Evolutionary conservation across 2,888 invertebrate species (phyloP), one percentile per base, ranked within the genome.

Genomic region (Yponomeuta plumbellus): DNA sequence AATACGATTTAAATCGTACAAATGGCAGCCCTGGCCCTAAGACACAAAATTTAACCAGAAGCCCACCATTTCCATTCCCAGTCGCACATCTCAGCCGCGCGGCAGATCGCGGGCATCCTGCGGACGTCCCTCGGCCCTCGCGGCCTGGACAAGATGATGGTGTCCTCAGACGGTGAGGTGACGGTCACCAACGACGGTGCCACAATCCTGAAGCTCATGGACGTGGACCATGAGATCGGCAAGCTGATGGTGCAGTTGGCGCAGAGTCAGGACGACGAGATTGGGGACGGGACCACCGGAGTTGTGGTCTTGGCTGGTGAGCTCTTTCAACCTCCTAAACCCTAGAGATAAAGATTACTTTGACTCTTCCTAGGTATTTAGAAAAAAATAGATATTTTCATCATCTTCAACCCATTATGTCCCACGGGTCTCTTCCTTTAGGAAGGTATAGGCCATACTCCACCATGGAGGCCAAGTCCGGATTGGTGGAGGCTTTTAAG

Each of bases 111-210:
- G 0, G 94, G 94, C 74, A 98, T 96, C 26, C 92, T 99, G 68
- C 94, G 95, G 76, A 97, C 99, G 0, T 99, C 99, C 0, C 92
- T 99, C 64, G 99, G 99, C 0, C 99, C 99, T 0, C 97, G 98
- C 76, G 97, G 99, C 22, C 91, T 99, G 69, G 99, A 99, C 86
- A 99, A 99, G 91, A 95, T 99, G 93, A 95, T 99, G 96, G 97
- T 99, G 1, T 97, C 97, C 11, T 92, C 97, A 0, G 99, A 99
- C 84, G 99, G 99, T 39, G 99, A 99, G 75, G 96, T 99, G 1
- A 98, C 98, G 0, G 97, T 99, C 58, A 99, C 99, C 61, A 99
- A 99, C 80, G 99, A 99, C 88, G 99, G 99, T 26, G 99, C 99
- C n/a, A 99, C 99, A 1, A 99, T 99, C 77, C 92, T 99, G 73